Conservation (phyloP, 2,797 vertebrate species). For the Pseudochirops cupreus region DNA sequence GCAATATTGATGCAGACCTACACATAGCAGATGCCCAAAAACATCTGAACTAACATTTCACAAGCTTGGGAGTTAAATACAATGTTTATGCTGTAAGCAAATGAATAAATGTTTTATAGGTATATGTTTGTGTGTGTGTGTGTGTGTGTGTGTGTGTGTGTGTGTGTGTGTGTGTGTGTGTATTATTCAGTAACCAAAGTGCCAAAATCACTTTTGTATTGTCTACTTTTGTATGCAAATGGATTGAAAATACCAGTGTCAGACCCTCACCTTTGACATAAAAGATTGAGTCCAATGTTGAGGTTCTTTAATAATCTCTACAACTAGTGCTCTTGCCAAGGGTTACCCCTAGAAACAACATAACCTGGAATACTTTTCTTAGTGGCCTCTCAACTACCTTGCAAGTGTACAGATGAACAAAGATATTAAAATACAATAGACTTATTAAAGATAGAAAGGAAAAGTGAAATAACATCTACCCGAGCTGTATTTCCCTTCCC, state of each 20-base stretch:
- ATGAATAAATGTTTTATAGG: background rate
- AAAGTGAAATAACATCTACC: background rate
- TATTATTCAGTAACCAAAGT: conserved; percentile 24
- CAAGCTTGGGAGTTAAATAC: background rate
- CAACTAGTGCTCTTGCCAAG: background rate
- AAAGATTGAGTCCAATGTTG: background rate
- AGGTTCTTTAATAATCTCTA: background rate
- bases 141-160: no score
- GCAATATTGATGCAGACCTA: background rate
- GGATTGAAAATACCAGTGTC: background rate
- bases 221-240: background rate
- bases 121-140: no score
- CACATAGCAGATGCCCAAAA: background rate
- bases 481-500: background rate
- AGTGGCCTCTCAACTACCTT: background rate
- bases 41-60: background rate
- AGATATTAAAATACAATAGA: background rate
- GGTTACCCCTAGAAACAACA: background rate
- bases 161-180: no score
- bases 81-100: background rate
- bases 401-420: background rate
- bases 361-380: background rate
- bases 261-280: background rate
- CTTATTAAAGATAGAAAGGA: background rate
- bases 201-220: background rate